A percentile compares a stretch with the other conserved stretches of the same genome.
Conservation (phyloP, 2,888 invertebrate genomes). For the Hyalella azteca region DNA sequence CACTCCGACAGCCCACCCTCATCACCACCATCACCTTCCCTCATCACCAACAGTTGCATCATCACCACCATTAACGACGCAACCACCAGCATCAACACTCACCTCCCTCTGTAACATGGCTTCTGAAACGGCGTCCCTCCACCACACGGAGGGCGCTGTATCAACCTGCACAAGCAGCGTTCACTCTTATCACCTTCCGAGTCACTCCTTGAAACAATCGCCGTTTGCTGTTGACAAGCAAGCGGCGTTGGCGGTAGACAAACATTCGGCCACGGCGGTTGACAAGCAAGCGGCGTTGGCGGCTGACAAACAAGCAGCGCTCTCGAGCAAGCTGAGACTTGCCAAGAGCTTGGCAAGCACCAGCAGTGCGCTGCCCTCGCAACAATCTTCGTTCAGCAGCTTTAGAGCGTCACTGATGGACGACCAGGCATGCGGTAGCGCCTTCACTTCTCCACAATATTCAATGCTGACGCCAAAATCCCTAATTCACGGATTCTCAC, state of each 20-base stretch:
- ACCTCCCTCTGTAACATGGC: constrained; percentile 39
- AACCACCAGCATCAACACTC: constrained; percentile 35
- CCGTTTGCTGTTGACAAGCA: constrained; percentile 20
- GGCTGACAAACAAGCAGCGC: constrained; percentile 29
- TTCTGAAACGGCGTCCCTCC: constrained; percentile 42
- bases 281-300: constrained; percentile 29
- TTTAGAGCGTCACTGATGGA: constrained; percentile 31
- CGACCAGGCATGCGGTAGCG: neutral
- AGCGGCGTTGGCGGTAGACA: constrained; percentile 12
- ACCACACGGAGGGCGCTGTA: constrained; percentile 40
- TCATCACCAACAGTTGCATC: constrained; percentile 49
- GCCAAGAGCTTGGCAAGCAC: neutral
- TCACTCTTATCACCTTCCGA: neutral
- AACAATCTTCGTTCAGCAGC: constrained; percentile 17
- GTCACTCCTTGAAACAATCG: constrained; percentile 5
- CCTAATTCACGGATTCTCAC: neutral
- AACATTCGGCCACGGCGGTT: neutral
- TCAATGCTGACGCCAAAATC: neutral
- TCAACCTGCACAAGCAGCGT: constrained; percentile 18
- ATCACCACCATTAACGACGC: constrained; percentile 46
- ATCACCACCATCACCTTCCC: constrained; percentile 32
- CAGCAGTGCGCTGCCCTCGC: neutral
- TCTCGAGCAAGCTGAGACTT: constrained; percentile 23
- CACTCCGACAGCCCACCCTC: neutral
- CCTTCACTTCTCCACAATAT: neutral